Conservation (phyloP, 2,113 vertebrate genomes). For the Phylloscopus trochilus region DNA sequence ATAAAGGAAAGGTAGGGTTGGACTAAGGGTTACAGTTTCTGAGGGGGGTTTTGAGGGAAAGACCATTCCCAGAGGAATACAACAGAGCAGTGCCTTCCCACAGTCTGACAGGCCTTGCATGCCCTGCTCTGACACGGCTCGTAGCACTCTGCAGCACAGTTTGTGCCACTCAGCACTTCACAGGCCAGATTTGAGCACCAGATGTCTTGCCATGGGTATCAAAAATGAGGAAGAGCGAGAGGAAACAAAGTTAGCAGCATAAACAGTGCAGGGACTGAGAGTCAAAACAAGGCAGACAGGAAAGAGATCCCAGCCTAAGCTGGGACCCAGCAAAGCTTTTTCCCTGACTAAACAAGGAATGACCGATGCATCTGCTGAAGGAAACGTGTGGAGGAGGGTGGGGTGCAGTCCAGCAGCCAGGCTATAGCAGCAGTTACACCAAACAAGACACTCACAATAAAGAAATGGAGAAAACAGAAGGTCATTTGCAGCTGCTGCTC, state of each 20-base stretch:
- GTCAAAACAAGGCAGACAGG: neutral
- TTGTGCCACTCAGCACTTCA: neutral
- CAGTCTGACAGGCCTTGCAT: neutral
- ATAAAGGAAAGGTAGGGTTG: too few species aligned
- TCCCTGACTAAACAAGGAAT: neutral
- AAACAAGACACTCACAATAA: neutral
- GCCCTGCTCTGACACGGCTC: accelerated
- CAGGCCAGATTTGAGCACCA: slow-evolving; percentile 20
- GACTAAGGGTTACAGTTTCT: too few species aligned
- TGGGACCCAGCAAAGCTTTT: neutral
- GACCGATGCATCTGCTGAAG: neutral
- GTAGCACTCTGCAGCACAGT: neutral
- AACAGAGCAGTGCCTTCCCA: neutral
- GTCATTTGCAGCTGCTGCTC: neutral
- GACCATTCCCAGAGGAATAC: too few species aligned
- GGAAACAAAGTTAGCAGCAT: neutral
- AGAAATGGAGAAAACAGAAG: neutral
- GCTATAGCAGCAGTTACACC: neutral
- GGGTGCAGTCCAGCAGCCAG: neutral
- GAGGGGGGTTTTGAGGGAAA: too few species aligned
- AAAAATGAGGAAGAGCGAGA: neutral
- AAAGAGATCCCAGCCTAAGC: neutral
- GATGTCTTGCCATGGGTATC: slow-evolving; percentile 25
- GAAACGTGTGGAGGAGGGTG: neutral
- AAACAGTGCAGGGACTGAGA: neutral